Percentiles rank a stretch among this genome's conserved stretches.
phyloP scores from a whole-genome alignment of 2,113 vertebrate species.

The Lucifuga dentata region DNA sequence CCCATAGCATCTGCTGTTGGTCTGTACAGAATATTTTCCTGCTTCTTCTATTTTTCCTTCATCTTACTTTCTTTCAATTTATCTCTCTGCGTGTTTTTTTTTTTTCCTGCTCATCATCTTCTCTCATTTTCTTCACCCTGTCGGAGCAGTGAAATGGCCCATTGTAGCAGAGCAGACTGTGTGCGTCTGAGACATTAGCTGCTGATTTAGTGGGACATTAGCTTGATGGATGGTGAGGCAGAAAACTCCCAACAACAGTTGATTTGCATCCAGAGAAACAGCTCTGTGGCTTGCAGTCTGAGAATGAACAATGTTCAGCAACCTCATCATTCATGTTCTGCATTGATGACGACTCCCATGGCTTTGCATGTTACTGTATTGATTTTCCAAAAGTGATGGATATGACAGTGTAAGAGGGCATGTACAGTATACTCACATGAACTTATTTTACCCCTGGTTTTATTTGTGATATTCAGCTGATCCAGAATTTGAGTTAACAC shows the following conservation, averaged over 20 bases:
- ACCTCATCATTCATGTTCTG: constrained; percentile 32
- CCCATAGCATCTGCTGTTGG: constrained; percentile 10
- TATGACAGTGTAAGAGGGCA: no score
- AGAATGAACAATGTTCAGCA: constrained; percentile 32
- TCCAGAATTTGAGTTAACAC: not conserved
- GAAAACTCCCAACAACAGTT: constrained; percentile 72
- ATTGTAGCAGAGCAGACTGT: constrained; percentile 71
- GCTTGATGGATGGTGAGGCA: constrained; percentile 75
- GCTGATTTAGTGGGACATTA: constrained; percentile 83
- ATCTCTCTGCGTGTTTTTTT: constrained; percentile 10
- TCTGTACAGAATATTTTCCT: constrained; percentile 15
- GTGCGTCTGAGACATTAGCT: constrained; percentile 77
- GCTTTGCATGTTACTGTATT: not conserved
- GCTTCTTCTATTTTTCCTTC: constrained; percentile 1
- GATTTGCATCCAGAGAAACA: constrained; percentile 76
- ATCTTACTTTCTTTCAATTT: constrained; percentile 21
- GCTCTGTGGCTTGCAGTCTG: constrained; percentile 35
- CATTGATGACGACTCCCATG: constrained; percentile 28
- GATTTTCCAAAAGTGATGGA: no score
- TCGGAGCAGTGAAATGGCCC: constrained; percentile 72
- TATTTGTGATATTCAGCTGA: not conserved
- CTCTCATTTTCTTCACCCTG: constrained; percentile 46
- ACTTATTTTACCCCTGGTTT: not conserved
- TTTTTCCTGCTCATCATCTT: constrained; percentile 44
- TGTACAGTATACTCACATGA: not conserved